Evolutionary conservation across 2,797 vertebrate genomes (phyloP).

Genomic region (Scleropages formosus): DNA sequence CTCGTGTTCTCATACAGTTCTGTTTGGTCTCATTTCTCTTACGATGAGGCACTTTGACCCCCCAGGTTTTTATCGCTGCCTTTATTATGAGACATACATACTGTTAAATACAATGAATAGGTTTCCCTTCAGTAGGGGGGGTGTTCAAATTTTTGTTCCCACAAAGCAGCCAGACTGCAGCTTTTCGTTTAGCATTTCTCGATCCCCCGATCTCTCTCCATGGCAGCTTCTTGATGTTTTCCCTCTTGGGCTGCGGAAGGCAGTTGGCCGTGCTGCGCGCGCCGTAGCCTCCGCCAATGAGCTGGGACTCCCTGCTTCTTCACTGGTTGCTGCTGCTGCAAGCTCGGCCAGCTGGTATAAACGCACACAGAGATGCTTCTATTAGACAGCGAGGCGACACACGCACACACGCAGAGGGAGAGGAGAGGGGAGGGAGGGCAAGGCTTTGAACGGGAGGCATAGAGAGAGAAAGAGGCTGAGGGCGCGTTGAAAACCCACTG

Average conservation of each 20-base stretch:
- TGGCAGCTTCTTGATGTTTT: background rate
- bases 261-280: conserved; percentile 48
- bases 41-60: no score
- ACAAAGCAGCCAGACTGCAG: background rate
- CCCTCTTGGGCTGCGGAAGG: conserved; percentile 36
- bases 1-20: no score
- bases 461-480: conserved; percentile 46
- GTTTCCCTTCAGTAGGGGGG: background rate
- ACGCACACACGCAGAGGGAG: conserved; percentile 20
- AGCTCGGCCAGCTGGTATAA: conserved; percentile 60
- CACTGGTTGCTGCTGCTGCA: conserved; percentile 67
- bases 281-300: conserved; percentile 64
- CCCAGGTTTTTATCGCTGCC: no score
- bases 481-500: conserved; percentile 42
- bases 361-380: conserved; percentile 51
- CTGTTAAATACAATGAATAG: no score
- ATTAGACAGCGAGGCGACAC: conserved; percentile 25
- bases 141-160: background rate
- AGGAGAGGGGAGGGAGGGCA: conserved; percentile 34
- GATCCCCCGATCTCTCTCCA: background rate
- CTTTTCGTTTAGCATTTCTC: background rate
- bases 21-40: no score
- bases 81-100: no score
- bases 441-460: conserved; percentile 40
- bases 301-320: conserved; percentile 60